Conservation (phyloP, 2,797 vertebrate genomes). For the Tarsius wallacei region DNA sequence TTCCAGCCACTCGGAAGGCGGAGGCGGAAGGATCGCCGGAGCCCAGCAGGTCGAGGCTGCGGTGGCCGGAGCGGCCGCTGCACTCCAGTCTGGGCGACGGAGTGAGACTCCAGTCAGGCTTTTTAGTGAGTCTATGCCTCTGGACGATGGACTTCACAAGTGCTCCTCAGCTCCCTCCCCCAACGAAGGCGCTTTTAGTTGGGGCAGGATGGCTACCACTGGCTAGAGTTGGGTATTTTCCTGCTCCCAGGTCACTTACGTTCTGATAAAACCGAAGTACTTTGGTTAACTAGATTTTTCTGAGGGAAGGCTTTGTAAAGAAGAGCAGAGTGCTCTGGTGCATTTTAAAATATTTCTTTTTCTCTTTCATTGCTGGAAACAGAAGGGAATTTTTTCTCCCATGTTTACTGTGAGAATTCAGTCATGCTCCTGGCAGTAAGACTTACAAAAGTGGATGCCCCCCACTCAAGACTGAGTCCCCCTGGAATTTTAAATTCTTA, state of each 20-base stretch:
- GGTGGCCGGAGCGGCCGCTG: too few relatives aligned
- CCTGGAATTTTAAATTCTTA: neutral
- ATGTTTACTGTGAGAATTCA: neutral
- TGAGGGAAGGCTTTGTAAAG: neutral
- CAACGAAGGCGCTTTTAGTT: neutral
- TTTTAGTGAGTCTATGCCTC: neutral
- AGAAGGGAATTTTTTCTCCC: neutral
- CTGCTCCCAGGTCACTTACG: neutral
- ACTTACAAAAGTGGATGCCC: neutral
- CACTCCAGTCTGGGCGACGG: too few relatives aligned
- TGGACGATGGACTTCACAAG: neutral
- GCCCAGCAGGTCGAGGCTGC: too few relatives aligned
- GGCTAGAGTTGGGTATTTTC: neutral
- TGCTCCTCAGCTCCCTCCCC: too few relatives aligned
- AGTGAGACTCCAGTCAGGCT: too few relatives aligned
- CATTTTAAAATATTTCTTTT: neutral
- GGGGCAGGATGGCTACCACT: neutral
- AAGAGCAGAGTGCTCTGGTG: neutral
- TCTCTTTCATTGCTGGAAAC: neutral
- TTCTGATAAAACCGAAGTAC: neutral
- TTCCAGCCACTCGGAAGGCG: too few relatives aligned
- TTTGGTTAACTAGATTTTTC: neutral
- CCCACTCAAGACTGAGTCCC: neutral
- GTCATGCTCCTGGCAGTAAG: neutral
- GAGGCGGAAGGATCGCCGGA: too few relatives aligned